Evolutionary conservation across 23 tunicate species (phyloP), one percentile per base, ranked within the genome.

Genomic region (Ascidia mentula): DNA sequence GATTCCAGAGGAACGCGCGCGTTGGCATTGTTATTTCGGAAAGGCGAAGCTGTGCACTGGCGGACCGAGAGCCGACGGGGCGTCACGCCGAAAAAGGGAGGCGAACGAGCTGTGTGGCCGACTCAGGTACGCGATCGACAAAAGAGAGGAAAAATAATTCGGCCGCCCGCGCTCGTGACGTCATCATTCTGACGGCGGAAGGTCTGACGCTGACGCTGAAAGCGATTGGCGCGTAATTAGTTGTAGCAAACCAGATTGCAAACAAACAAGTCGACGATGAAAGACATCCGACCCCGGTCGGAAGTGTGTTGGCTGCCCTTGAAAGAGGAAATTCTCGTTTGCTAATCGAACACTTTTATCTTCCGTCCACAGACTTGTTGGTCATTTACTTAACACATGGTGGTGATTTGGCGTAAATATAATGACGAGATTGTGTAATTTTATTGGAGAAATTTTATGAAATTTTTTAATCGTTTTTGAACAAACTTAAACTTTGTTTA

Each of bases 1-100:
- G 65, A 53, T 20, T 9, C 65, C 22, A 1, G 53, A 1, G 28
- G 22, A 28, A 20, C 13, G 65, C 2, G 65, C 65, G 65, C 22
- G 28, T 20, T 5, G 4, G 65, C 13, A 53, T 53, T 53, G 65
- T 53, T 53, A 28, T 53, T 28, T n/a, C n/a, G n/a, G 24, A 53
- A 26, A 26, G 28, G 65, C 65, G 65, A 53, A 26, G 24, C 65
- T 53, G 65, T 53, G 22, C 24, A 20, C 65, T 53, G 65, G 65
- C 65, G 65, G 65, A 28, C 65, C 65, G 65, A 53, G 65, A 1
- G 28, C 65, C 65, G 65, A 1, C 65, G 65, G 28, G 65, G 65
- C 65, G 65, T 53, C 65, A 26, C 13, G 65, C 24, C 65, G 65
- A 53, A 53, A 53, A 53, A 53, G 24, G 65, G 65, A 53, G 65